These are phyloP conservation scores for Ridgeia piscesae DNA, from an alignment of 1,140 invertebrate genomes.

Conservation along the genomic window DNA sequence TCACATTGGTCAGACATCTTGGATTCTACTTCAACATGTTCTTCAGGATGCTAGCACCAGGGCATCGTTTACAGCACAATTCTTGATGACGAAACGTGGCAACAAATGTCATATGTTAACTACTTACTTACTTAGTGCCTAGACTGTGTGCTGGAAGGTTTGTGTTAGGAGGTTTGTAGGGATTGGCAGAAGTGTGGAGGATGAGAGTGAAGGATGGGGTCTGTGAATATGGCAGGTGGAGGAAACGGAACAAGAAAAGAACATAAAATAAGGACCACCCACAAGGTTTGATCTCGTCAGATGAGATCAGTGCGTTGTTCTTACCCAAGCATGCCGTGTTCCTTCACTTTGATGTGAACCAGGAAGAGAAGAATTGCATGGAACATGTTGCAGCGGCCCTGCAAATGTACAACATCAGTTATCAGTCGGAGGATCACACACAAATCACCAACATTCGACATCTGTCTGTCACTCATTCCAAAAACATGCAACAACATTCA, in stretches of 20 bases:
- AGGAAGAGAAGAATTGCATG: constrained; percentile 78
- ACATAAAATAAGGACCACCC: too few relatives aligned
- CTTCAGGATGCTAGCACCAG: not conserved
- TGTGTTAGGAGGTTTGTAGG: too few relatives aligned
- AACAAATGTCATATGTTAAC: too few relatives aligned
- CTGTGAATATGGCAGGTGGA: too few relatives aligned
- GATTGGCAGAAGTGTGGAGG: too few relatives aligned
- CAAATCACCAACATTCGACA: constrained; percentile 17
- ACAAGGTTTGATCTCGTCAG: too few relatives aligned
- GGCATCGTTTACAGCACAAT: not conserved
- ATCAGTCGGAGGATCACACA: constrained; percentile 27
- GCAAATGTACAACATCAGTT: constrained; percentile 44
- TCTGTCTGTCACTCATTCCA: not conserved
- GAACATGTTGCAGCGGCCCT: constrained; percentile 82
- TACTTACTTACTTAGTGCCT: too few relatives aligned
- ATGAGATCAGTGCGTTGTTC: constrained; percentile 11
- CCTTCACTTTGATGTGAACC: constrained; percentile 72
- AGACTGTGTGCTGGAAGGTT: too few relatives aligned
- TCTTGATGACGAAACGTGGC: too few relatives aligned
- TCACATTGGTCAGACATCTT: not conserved
- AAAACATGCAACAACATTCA: not conserved
- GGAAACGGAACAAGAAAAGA: too few relatives aligned
- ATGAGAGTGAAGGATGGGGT: too few relatives aligned
- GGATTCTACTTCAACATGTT: not conserved
- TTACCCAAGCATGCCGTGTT: constrained; percentile 73